Evolutionary conservation across 2,113 vertebrate genomes (phyloP), one percentile per base, ranked within the genome.

Genomic region (Thinocorus orbignyianus): DNA sequence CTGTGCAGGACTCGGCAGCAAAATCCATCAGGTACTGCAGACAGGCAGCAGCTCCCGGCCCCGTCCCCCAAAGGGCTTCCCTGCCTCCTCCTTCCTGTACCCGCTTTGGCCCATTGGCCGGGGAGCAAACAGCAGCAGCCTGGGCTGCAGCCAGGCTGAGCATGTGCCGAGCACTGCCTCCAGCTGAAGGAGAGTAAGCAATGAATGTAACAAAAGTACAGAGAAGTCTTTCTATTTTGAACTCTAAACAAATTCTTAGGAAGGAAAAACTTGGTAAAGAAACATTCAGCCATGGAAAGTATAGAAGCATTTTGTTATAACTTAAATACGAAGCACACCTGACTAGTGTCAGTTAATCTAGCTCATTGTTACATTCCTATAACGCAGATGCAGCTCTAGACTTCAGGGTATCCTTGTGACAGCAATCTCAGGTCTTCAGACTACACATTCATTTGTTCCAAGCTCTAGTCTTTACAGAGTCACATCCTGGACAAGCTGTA

Each of bases 1-100:
- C 41, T 23, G 0, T 1, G 16, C 62, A 62, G 77, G 68, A 52
- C 49, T 69, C 22, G 69, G 17, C 0, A 6, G 72, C n/a, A 23
- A 13, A 37, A 26, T 14, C 83, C 33, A 16, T 33, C 17, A 3
- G 5, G 64, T 4, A 2, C 1, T 11, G 28, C 20, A 19, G 54
- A 22, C 35, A 0, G 0, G 26, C 26, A 54, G 51, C 73, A 70
- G 69, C 77, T 57, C 48, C 81, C 42, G 11, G 17, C 25, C 20
- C 65, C 31, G 28, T 11, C 62, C 51, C n/a, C 64, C 35, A 17
- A 15, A 26, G 66, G 39, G 9, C 20, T 25, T 24, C 11, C 22
- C 73, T 17, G 7, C 41, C 61, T 79, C 17, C 48, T 62, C 7
- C 54, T 18, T 62, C 15, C 7, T n/a, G 46, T 15, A 28, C 35